Percentiles rank a stretch among this genome's conserved stretches.
phyloP scores from a whole-genome alignment of 64 coral and sea anemone genomes.

The Stylophora pistillata region DNA sequence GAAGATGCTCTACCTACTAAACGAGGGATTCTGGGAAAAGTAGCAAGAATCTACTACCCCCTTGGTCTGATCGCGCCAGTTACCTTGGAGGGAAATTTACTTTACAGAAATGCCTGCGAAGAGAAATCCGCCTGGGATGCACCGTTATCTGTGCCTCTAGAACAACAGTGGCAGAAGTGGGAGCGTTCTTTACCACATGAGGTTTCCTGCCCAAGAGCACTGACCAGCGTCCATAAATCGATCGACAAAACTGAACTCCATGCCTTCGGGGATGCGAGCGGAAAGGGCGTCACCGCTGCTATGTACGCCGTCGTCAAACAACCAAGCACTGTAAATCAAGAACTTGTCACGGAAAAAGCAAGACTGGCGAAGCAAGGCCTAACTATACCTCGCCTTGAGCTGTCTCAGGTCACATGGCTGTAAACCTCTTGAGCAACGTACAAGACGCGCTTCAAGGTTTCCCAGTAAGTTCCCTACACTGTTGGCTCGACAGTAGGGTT shows the following conservation, averaged over 20 bases:
- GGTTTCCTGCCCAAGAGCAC: not conserved
- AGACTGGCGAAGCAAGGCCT: conserved; percentile 49
- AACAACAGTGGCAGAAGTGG: too few species aligned
- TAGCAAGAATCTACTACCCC: conserved; percentile 40
- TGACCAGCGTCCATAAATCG: not conserved
- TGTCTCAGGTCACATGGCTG: too few species aligned
- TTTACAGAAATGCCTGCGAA: conserved; percentile 35
- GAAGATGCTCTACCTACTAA: conserved; percentile 17
- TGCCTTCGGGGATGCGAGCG: conserved; percentile 53
- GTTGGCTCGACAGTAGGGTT: conserved; percentile 74
- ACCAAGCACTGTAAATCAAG: not conserved
- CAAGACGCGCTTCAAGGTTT: too few species aligned
- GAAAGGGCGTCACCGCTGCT: conserved; percentile 20
- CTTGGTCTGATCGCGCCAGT: conserved; percentile 40
- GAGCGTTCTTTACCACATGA: conserved; percentile 15
- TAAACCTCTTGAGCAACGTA: too few species aligned
- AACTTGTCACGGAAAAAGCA: conserved; percentile 35
- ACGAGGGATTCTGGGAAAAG: too few species aligned
- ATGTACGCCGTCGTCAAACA: conserved; percentile 55
- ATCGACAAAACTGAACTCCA: conserved; percentile 32
- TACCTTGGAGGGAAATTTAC: conserved; percentile 12
- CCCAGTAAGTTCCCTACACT: conserved; percentile 24
- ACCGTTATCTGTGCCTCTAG: not conserved
- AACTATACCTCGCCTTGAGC: conserved; percentile 53
- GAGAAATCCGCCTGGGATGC: conserved; percentile 8